Evolutionary conservation across 2,113 vertebrate species (phyloP), one percentile per base, ranked within the genome.

Genomic region (Epinephelus fuscoguttatus): DNA sequence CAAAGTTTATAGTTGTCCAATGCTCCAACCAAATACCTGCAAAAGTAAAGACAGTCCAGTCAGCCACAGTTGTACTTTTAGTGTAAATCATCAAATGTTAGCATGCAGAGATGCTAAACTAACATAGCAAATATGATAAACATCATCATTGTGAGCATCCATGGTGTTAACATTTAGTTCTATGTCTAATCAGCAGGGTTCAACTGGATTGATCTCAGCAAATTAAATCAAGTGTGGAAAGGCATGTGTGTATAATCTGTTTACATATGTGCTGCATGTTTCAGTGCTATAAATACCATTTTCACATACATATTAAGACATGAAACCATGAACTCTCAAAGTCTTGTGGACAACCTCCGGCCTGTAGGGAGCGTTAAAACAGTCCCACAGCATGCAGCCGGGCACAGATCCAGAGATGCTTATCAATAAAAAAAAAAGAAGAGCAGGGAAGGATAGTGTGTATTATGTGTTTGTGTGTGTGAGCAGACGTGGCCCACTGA

Each of bases 321-420:
- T 37, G 1, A 70, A 68, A 64, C 25, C 27, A 13, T 59, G 30
- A 72, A 52, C 30, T 63, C 15, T 64, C 19, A 12, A 64, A 50
- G 57, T 50, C 60, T 57, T 45, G 27, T 5, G 18, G 67, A 53
- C 13, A 10, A 72, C 45, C 55, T 53, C 25, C 3, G 21, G 30
- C 67, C 50, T 8, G 15, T 14, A 19, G 17, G 25, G 53, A 67
- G 73, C 10, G 2, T 40, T 30, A 76, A 67, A 60, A 40, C 17
- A 14, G 37, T 57, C 56, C 61, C 19, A 45, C 47, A 73, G 68
- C 45, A 18, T 11, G 37, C 14, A 73, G 25, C 53, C 4, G 3
- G 67, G 80, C 68, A 52, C 18, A 33, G 70, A 81, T 42, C 69
- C 81, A 84, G 53, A 59, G 53, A 75, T 57, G 17, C 15, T 81